Evolutionary conservation across 2,797 vertebrate genomes (phyloP).

Genomic region (Nannoperca australis): DNA sequence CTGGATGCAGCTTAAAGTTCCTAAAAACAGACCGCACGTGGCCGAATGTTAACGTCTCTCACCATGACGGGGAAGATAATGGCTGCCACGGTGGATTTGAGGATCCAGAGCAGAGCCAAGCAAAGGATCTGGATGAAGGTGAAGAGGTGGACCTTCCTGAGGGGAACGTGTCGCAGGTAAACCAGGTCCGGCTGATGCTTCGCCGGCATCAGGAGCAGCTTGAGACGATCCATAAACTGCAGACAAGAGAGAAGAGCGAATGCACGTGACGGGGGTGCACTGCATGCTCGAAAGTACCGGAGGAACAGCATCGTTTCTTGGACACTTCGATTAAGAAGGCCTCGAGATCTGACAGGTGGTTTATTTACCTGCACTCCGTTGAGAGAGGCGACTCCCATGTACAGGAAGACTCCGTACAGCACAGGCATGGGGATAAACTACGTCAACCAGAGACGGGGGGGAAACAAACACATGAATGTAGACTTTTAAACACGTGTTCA

Average conservation of each 20-base stretch:
- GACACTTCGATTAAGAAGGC: neutral
- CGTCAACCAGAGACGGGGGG: fast-evolving
- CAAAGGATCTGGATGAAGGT: constrained; percentile 95
- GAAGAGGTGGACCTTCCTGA: constrained; percentile 97
- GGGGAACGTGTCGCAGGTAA: constrained; percentile 96
- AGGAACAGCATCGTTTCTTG: neutral
- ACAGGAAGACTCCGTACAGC: constrained; percentile 97
- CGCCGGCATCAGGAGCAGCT: constrained; percentile 96
- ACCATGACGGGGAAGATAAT: constrained; percentile 99
- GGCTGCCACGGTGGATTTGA: constrained; percentile 98
- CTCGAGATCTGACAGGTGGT: neutral
- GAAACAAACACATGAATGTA: neutral
- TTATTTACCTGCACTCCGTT: constrained; percentile 94
- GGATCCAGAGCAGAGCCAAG: constrained; percentile 95
- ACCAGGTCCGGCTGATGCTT: constrained; percentile 98
- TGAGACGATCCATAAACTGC: constrained; percentile 98
- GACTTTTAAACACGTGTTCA: neutral
- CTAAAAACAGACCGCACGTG: neutral
- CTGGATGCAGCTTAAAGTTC: neutral
- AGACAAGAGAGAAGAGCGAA: neutral
- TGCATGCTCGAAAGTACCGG: neutral
- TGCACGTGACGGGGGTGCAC: neutral
- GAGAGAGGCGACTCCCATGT: constrained; percentile 98
- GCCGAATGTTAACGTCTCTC: constrained; percentile 36
- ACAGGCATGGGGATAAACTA: constrained; percentile 99